Conservation (phyloP, 2,797 vertebrate genomes). For the Pygocentrus nattereri region DNA sequence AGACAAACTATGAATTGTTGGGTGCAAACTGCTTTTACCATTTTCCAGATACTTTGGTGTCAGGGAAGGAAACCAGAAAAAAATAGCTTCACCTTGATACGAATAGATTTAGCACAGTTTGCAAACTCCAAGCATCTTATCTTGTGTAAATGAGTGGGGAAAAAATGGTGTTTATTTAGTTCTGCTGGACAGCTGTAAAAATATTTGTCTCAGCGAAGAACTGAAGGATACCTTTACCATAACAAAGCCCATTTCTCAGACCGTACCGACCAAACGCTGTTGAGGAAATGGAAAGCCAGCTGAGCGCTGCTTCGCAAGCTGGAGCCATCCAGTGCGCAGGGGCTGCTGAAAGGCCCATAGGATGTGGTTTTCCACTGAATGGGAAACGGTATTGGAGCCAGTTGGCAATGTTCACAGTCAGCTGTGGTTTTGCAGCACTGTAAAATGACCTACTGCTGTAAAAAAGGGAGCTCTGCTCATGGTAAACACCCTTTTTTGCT, state of each 20-base stretch:
- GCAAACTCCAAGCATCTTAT: neutral
- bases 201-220: constrained; percentile 55
- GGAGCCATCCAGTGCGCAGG: neutral
- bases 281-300: constrained; percentile 16
- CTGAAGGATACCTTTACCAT: constrained; percentile 61
- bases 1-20: neutral
- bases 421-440: neutral
- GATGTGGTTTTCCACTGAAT: constrained; percentile 13
- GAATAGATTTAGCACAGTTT: constrained; percentile 23
- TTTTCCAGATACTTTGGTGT: neutral
- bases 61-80: neutral
- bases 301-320: neutral
- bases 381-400: neutral
- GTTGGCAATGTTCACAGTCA: constrained; percentile 18
- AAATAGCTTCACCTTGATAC: neutral
- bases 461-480: neutral
- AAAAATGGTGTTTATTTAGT: constrained; percentile 39
- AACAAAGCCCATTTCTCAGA: constrained; percentile 58
- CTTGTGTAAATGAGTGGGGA: neutral
- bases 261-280: constrained; percentile 17
- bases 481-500: neutral
- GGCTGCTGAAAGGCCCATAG: constrained; percentile 16
- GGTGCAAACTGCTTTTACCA: neutral
- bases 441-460: constrained; percentile 7
- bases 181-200: constrained; percentile 64